Base-by-base conservation (phyloP, 2,113 vertebrate genomes). In the Deroptyus accipitrinus region DNA sequence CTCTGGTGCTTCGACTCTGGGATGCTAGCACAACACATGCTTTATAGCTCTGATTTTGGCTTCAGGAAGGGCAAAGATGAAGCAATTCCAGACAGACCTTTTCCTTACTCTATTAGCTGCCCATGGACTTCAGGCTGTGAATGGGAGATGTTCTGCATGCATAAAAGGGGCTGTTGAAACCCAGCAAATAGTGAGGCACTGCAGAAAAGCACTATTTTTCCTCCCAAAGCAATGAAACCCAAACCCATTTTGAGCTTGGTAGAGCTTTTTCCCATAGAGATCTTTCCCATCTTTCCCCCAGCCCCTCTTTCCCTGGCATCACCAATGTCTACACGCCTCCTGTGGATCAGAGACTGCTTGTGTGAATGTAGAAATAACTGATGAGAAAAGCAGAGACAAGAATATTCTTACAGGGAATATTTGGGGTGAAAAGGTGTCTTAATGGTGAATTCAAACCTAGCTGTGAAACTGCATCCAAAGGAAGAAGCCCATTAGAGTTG, bases 21-120 rank as follows among this genome's bases (percentile, higher is more conserved):
- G 14, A 39, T 37, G 17, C 42, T 4, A 9, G 23, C 37, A 72
- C 27, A 39, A n/a, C 1, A 0, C 23, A 22, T 24, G 1, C 11
- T 74, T 69, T 25, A 10, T 23, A 70, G 15, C 10, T 89, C 44
- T 83, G 88, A 30, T 63, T 83, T 80, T 37, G 62, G 16, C 37
- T 83, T 82, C n/a, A 59, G 37, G 37, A 57, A 52, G 6, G 31
- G 20, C 17, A 18, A 51, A 80, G 23, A 15, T 80, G 64, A 67
- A 74, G 42, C 13, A 57, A 35, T 52, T 73, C 11, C 30, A 75
- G 49, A 27, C 13, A 64, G 79, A 68, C 39, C 13, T 78, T 69
- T 42, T 91, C 10, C 24, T 37, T 68, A 20, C 27, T n/a, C 28
- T 30, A 28, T 8, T 12, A 5, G 6, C 82, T 59, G 22, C 27